phyloP scores from a whole-genome alignment of 2,113 vertebrate genomes.

The Carettochelys insculpta region DNA sequence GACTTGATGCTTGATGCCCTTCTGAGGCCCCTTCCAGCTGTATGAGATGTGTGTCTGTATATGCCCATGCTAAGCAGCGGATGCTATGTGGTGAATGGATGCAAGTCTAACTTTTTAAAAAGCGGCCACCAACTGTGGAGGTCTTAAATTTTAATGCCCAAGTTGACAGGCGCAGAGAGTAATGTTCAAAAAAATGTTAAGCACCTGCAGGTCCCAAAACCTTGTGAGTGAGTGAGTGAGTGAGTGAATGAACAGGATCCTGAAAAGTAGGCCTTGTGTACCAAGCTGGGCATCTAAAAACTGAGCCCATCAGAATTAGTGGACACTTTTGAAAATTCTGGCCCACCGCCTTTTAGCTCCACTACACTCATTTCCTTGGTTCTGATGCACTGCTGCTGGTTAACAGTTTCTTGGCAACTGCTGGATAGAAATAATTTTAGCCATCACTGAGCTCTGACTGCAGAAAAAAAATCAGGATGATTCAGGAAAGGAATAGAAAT shows the following conservation, averaged over 20 bases:
- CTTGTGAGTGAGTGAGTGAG: no score
- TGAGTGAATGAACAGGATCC: not conserved
- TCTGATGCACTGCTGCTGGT: not conserved
- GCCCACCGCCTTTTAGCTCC: not conserved
- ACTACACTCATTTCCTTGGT: not conserved
- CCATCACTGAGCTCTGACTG: not conserved
- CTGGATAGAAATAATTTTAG: not conserved
- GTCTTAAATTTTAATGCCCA: not conserved
- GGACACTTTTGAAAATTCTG: not conserved
- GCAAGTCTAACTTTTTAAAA: not conserved
- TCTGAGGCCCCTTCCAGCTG: no score
- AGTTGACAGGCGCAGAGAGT: not conserved
- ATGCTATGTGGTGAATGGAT: not conserved
- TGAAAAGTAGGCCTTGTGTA: not conserved
- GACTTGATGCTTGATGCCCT: no score
- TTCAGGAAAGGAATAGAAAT: not conserved
- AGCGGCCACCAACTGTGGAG: rapidly evolving
- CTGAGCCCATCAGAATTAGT: not conserved
- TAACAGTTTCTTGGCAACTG: not conserved
- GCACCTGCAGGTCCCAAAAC: not conserved
- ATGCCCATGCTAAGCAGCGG: not conserved
- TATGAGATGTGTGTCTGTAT: no score
- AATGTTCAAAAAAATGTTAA: not conserved
- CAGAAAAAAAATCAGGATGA: not conserved
- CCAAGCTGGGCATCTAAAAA: not conserved